Conservation (phyloP, 2,797 vertebrate species). For the Telmatherina bonti region DNA sequence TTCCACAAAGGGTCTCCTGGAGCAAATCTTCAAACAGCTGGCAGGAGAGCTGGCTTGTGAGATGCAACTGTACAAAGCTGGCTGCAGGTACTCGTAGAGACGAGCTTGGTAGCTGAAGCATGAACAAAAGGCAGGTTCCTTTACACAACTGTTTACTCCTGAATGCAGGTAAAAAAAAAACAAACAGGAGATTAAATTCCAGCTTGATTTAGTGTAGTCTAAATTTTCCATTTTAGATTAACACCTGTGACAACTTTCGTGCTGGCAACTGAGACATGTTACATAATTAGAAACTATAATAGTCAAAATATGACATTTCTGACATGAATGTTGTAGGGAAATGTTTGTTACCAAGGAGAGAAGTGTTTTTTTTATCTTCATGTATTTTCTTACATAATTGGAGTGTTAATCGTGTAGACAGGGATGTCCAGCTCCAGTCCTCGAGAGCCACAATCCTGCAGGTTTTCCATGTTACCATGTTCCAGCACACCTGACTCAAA, state of each 20-base stretch:
- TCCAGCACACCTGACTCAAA: too few species aligned
- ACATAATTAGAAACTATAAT: not conserved
- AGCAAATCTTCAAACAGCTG: conserved; percentile 40
- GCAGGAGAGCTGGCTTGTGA: conserved; percentile 16
- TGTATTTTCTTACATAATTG: not conserved
- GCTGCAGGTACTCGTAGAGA: conserved; percentile 23
- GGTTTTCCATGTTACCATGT: too few species aligned
- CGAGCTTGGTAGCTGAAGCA: conserved; percentile 16
- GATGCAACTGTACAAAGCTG: conserved; percentile 20
- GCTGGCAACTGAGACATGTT: not conserved
- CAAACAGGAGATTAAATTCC: conserved; percentile 1
- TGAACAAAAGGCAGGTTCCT: conserved; percentile 11
- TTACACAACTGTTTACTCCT: not conserved
- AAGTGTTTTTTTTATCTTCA: not conserved
- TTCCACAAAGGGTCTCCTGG: conserved; percentile 34
- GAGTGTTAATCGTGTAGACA: not conserved
- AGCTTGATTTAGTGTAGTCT: not conserved
- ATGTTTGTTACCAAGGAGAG: not conserved
- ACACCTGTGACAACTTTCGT: not conserved
- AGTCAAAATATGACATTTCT: not conserved
- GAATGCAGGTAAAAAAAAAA: not conserved
- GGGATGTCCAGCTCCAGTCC: too few species aligned
- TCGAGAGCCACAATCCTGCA: too few species aligned
- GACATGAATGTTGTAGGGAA: not conserved
- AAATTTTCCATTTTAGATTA: not conserved